A percentile compares a stretch with the other conserved stretches of the same genome.
Conservation (phyloP, 2,888 invertebrate genomes). For the Ramazzottius varieornatus region DNA sequence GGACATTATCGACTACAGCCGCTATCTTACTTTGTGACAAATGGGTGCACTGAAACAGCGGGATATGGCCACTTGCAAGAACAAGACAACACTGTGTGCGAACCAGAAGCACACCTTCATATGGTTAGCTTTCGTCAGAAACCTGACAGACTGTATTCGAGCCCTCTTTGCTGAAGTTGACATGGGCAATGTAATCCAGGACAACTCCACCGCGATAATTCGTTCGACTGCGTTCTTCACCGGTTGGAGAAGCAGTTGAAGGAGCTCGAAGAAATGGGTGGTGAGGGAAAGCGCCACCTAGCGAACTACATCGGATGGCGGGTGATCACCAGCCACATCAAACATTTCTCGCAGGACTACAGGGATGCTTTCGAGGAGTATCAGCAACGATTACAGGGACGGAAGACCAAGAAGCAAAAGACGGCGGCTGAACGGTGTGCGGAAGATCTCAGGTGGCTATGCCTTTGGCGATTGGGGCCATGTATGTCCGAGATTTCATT, state of each 20-base stretch:
- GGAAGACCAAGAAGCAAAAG: background rate
- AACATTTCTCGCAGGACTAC: background rate
- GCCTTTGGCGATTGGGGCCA: background rate
- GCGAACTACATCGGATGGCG: conserved; percentile 2
- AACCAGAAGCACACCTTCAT: background rate
- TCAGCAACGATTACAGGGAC: background rate
- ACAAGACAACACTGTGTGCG: background rate
- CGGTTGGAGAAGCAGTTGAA: background rate
- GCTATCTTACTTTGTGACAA: no score
- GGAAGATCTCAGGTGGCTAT: background rate
- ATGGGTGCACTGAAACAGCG: background rate
- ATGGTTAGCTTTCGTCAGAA: background rate
- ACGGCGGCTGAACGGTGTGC: background rate
- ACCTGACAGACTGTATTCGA: background rate
- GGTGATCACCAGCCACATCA: background rate
- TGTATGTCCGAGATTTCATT: background rate
- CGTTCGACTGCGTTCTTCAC: background rate
- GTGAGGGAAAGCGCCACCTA: background rate
- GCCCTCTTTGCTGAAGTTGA: background rate
- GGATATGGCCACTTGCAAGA: background rate
- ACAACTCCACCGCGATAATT: background rate
- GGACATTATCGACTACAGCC: background rate
- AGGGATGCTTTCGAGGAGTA: background rate
- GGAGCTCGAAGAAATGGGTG: background rate
- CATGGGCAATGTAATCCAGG: background rate